Base-by-base conservation (phyloP, 1,140 invertebrate species). In the Solenopsis invicta region DNA sequence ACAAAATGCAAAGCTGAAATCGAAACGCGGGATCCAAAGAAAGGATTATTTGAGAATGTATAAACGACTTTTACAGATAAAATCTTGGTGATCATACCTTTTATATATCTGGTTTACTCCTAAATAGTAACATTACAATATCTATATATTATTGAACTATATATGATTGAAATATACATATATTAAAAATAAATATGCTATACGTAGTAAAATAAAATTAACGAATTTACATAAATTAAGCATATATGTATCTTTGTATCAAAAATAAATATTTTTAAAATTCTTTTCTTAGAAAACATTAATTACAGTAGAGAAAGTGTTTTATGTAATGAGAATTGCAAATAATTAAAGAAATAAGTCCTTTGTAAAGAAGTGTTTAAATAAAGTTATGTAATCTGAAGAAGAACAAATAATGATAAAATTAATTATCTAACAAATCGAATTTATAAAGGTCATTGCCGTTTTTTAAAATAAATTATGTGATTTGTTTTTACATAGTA, bases 1-100 rank as follows among this genome's bases (percentile, higher is more conserved):
- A 87, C 50, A 48, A 80, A 45, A 87, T 89, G 74, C 62, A 90
- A 81, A 87, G 62, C 50, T 75, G 21, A 37, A 71, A 77, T 77
- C 41, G 59, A 62, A 56, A 61, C 37, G 24, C 12, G 13, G 2
- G 41, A 16, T 61, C 16, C 4, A 18, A 72, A 52, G 50, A 85
- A 45, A 50, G 54, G 54, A 82, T 82, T 82, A 74, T 37, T 74
- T 41, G 10, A 48, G 41, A 37, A 74, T 61, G 61, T 41, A 52
- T 45, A 10, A 34, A 75, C 1, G 45, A 24, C 21, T 59, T 8
- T 54, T 85, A 45, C 13, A 10, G 12, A 50, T 52, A 10, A 52
- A 24, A 59, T 59, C 21, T 71, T 8, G 4, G 24, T 4, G 0
- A 88, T 50, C 13, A 45, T 45, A 5, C 1, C 8, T 41, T 64